Conservation (phyloP, 2,888 invertebrate species). For the Tenthredo mesomela region DNA sequence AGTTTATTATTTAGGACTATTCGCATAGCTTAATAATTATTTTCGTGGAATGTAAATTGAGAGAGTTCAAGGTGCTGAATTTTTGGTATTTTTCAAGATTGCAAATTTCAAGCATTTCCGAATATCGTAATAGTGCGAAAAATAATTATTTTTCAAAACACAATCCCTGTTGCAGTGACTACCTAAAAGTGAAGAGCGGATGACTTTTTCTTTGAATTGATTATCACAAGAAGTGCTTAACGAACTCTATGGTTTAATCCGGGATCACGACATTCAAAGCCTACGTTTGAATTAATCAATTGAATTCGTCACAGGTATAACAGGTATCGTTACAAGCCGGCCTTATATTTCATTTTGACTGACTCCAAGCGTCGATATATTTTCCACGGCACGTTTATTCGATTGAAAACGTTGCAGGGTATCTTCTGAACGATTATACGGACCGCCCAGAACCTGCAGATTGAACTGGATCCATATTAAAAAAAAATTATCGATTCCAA, state of each 20-base stretch:
- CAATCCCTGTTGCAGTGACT: background rate
- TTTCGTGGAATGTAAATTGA: background rate
- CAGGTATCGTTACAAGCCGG: slow-evolving; percentile 8
- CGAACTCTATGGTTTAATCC: background rate
- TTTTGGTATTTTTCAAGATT: background rate
- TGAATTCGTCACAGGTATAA: slow-evolving; percentile 29
- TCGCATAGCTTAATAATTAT: background rate
- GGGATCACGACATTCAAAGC: background rate
- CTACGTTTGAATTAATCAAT: slow-evolving; percentile 35
- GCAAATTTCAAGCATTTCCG: slow-evolving; percentile 44
- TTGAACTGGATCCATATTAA: background rate
- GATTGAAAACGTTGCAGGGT: background rate
- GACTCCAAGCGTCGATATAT: slow-evolving; percentile 28
- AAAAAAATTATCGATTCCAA: background rate
- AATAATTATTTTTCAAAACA: slow-evolving; percentile 3
- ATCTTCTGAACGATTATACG: background rate
- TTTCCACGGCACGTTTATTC: slow-evolving; percentile 28
- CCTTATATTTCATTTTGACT: slow-evolving; percentile 13
- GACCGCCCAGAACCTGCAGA: background rate
- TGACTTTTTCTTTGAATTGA: slow-evolving; percentile 19
- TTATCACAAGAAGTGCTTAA: background rate
- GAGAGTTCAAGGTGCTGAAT: background rate
- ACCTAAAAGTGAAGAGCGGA: slow-evolving; percentile 37
- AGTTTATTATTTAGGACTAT: background rate
- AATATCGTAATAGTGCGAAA: background rate